Evolutionary conservation across 30 jellyfish, hydroid and myxozoan species (phyloP), one percentile per base, ranked within the genome.

Genomic region (Cassiopea xamachana): DNA sequence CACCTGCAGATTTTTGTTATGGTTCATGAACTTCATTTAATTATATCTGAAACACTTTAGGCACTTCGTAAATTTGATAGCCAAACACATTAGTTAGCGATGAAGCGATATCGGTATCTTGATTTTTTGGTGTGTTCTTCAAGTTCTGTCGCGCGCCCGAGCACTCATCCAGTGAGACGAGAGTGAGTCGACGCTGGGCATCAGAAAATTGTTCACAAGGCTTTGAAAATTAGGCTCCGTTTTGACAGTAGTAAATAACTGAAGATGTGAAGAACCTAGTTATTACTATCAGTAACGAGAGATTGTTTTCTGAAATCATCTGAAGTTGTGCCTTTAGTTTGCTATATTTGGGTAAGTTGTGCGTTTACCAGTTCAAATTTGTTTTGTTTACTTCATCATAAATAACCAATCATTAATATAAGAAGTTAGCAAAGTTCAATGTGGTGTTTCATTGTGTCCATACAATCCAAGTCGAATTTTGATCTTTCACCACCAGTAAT

Each of bases 1-100:
- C 39, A 88, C 95, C 95, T 88, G 95, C 79, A 19, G 87, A 60
- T 16, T 71, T 27, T 27, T 78, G 90, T 70, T 59, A 88, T 88
- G 95, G 87, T 88, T 88, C 90, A 79, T 8, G 85, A 82, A 70
- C 76, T 79, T 82, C 75, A 46, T n/a, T 69, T 79, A 77, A 79
- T 77, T 88, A 61, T 76, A 88, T 68, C 81, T 75, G 61, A 88
- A 45, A 46, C 39, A 77, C 59, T 46, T 87, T 87, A 48, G 50
- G 89, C 89, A 71, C 86, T 49, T 59, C 48, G 85, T 19, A 43
- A 45, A 45, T 84, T 10, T 69, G 19, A 44, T 51, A 62, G 45
- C 7, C 71, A 81, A 81, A 44, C 39, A n/a, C 72, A 13, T 27
- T 81, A 18, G 46, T 19, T 64, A 7, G 27, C 19, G 74, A 64